These are phyloP conservation scores for Agrochola macilenta DNA, from an alignment of 2,888 invertebrate genomes.

Conservation along the genomic window DNA sequence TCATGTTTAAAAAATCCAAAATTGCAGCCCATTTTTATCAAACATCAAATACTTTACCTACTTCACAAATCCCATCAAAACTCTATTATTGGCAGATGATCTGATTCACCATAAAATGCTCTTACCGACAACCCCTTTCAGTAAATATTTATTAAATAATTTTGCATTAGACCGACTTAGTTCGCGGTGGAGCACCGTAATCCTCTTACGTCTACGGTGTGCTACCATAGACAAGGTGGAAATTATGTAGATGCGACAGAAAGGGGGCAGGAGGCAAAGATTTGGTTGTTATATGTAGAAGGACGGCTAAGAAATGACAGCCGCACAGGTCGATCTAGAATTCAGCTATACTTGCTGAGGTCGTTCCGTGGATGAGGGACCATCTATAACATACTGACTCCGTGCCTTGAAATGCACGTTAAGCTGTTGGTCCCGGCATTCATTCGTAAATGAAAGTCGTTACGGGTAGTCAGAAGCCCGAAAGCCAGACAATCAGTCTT, in stretches of 20 bases:
- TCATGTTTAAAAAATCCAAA: neutral
- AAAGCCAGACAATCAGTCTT: neutral
- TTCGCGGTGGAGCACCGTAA: slow-evolving; percentile 73
- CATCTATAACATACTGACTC: neutral
- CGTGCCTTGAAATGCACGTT: too few species aligned
- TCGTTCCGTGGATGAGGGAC: neutral
- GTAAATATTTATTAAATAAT: slow-evolving; percentile 78
- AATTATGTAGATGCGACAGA: slow-evolving; percentile 33
- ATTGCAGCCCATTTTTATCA: neutral
- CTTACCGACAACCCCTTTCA: slow-evolving; percentile 57
- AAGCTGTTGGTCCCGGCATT: too few species aligned
- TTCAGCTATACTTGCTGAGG: neutral
- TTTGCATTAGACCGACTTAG: slow-evolving; percentile 74
- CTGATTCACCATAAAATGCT: slow-evolving; percentile 59
- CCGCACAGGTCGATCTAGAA: neutral
- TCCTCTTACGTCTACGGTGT: slow-evolving; percentile 76
- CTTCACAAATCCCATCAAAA: slow-evolving; percentile 32
- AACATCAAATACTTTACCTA: neutral
- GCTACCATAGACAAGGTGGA: slow-evolving; percentile 48
- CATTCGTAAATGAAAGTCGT: too few species aligned
- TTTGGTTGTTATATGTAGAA: neutral
- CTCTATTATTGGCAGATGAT: slow-evolving; percentile 56
- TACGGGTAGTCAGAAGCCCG: neutral
- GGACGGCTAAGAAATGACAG: neutral
- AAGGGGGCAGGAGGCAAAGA: neutral